Percentiles rank a stretch among this genome's conserved stretches.
Conservation (phyloP, 2,888 invertebrate species). For the Julus scandinavius region DNA sequence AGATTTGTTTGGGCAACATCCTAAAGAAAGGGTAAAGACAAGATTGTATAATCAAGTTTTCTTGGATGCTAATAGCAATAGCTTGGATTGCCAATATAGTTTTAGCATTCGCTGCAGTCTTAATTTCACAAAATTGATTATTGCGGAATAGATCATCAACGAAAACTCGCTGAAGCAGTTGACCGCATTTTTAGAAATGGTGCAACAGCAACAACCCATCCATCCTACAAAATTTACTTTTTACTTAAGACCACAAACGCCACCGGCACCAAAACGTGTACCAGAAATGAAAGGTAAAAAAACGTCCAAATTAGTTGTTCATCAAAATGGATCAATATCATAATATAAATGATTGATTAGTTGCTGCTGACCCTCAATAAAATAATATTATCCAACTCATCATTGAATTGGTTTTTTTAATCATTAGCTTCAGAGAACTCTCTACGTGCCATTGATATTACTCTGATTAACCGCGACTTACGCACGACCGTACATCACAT, state of each 20-base stretch:
- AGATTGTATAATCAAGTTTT: neutral
- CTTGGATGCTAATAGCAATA: neutral
- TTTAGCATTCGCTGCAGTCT: neutral
- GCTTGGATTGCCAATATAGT: neutral
- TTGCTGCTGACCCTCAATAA: no score
- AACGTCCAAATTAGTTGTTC: no score
- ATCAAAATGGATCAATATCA: no score
- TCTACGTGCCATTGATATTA: slow-evolving; percentile 73
- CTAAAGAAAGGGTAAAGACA: slow-evolving; percentile 83
- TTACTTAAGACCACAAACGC: slow-evolving; percentile 73
- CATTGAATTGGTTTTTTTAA: neutral
- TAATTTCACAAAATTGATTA: neutral
- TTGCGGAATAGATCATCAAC: slow-evolving; percentile 76
- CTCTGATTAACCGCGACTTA: slow-evolving; percentile 76
- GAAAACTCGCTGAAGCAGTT: slow-evolving; percentile 89
- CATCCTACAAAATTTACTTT: slow-evolving; percentile 78
- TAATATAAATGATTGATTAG: no score
- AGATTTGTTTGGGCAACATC: slow-evolving; percentile 92
- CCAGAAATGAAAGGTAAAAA: neutral
- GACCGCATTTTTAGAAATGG: slow-evolving; percentile 83
- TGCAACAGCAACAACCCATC: slow-evolving; percentile 72
- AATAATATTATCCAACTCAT: no score
- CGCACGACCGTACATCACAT: slow-evolving; percentile 80
- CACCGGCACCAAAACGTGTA: slow-evolving; percentile 26
- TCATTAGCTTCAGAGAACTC: slow-evolving; percentile 17